Base-by-base conservation (phyloP, 2,888 invertebrate species). In the Drosophila atripex region DNA sequence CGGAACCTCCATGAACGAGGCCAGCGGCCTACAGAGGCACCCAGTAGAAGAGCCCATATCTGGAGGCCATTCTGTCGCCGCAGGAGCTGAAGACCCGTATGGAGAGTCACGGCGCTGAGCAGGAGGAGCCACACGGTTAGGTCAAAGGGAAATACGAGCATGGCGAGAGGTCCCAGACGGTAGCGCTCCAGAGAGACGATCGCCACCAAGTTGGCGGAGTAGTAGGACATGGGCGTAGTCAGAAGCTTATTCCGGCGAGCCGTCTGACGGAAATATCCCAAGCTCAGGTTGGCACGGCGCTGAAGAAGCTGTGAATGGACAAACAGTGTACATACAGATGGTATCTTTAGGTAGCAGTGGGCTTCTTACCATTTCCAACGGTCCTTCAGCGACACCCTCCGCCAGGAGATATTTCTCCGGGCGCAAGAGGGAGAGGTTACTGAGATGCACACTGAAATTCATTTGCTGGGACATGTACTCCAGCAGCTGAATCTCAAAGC, bases 221-320 rank as follows among this genome's bases (percentile, higher is more conserved):
- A 88, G 49, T 88, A 78, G 0, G 76, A 76, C 18, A 76, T 47
- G 3, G 89, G 75, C 0, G 86, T 57, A 39, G 76, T 88, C 9
- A 78, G 66, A 5, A 72, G 14, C 1, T 41, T 54, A 11, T 72
- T 72, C 0, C 78, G 73, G 0, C 63, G 59, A 0, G 65, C 39
- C 3, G 78, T 77, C 30, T 64, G 78, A 0, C 80, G 75, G 51
- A 88, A 89, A 16, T 75, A 80, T 0, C 89, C 89, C 25, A 89
- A 43, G 43, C 80, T 89, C 2, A 89, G 35, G 49, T 84, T 75
- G 3, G 56, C 75, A 4, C 23, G 53, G 0, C 52, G 71, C 6
- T 68, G 28, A 5, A 70, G 38, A 2, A 82, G 43, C 85, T 86
- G 18, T 18, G 9, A 16, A 41, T 41, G 8, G 14, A 41, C n/a